Percentiles rank a stretch among this genome's conserved stretches.
Conservation (phyloP, 2,113 vertebrate genomes). For the Alouatta palliata region DNA sequence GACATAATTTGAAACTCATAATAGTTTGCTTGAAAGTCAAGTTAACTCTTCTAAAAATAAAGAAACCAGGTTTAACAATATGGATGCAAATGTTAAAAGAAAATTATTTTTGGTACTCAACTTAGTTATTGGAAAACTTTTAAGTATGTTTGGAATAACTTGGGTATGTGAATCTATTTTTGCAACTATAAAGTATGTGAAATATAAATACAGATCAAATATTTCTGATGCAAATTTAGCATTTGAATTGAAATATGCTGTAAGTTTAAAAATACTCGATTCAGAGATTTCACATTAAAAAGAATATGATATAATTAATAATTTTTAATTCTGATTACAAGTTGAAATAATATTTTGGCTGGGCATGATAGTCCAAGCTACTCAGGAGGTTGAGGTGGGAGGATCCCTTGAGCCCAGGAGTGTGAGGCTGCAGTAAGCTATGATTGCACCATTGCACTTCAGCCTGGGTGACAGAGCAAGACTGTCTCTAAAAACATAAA, state of each 20-base stretch:
- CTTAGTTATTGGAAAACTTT: slow-evolving; percentile 41
- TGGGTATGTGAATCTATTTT: background rate
- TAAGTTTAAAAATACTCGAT: slow-evolving; percentile 25
- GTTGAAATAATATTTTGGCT: background rate
- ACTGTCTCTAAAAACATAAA: too few relatives aligned
- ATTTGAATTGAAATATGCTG: slow-evolving; percentile 44
- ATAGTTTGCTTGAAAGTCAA: slow-evolving; percentile 39
- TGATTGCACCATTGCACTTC: too few relatives aligned
- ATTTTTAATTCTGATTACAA: background rate
- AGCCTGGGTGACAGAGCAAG: too few relatives aligned
- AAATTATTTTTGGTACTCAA: background rate
- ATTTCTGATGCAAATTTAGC: slow-evolving; percentile 43
- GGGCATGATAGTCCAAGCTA: too few relatives aligned
- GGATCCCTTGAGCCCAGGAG: too few relatives aligned
- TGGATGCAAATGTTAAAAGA: background rate
- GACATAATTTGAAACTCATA: slow-evolving; percentile 15
- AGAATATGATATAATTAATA: background rate
- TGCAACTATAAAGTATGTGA: slow-evolving; percentile 38
- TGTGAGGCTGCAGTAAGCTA: too few relatives aligned
- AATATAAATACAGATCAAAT: slow-evolving; percentile 12
- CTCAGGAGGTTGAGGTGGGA: too few relatives aligned
- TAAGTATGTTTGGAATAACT: slow-evolving; percentile 39
- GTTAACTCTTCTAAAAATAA: slow-evolving; percentile 40
- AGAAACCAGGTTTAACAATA: background rate
- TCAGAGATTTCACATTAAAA: background rate